These are phyloP conservation scores for Poeciliopsis gracilis DNA, from an alignment of 2,797 vertebrate species.

Conservation along the genomic window DNA sequence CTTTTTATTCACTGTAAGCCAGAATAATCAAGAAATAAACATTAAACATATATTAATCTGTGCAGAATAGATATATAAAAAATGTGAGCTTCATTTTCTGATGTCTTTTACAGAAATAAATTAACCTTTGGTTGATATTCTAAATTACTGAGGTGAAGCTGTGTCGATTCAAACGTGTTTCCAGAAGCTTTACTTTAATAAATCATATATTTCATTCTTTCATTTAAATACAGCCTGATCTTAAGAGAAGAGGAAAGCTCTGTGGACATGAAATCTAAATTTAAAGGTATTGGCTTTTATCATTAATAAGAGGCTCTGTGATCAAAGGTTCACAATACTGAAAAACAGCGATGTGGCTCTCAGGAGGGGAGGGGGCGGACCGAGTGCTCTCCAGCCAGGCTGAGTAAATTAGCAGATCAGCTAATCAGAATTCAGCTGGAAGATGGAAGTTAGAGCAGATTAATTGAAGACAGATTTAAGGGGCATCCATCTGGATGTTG, in stretches of 20 bases:
- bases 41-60: background rate
- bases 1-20: background rate
- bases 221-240: conserved; percentile 53
- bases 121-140: background rate
- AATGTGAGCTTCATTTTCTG: background rate
- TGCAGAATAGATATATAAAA: background rate
- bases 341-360: conserved; percentile 75
- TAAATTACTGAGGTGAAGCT: conserved; percentile 18
- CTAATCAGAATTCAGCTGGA: conserved; percentile 82
- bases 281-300: conserved; percentile 77
- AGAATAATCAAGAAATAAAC: background rate
- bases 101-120: background rate
- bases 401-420: conserved; percentile 79
- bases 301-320: conserved; percentile 76
- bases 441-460: conserved; percentile 75
- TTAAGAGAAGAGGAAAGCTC: conserved; percentile 58
- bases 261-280: conserved; percentile 52
- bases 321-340: conserved; percentile 82
- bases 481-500: conserved; percentile 73
- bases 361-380: conserved; percentile 49
- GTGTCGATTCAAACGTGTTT: conserved; percentile 62
- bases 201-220: conserved; percentile 52
- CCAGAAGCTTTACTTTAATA: conserved; percentile 62
- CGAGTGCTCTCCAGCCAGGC: conserved; percentile 76
- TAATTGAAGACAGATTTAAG: conserved; percentile 83